A percentile compares a stretch with the other conserved stretches of the same genome.
phyloP scores from a whole-genome alignment of 2,113 vertebrate genomes.

The Nibea coibor region DNA sequence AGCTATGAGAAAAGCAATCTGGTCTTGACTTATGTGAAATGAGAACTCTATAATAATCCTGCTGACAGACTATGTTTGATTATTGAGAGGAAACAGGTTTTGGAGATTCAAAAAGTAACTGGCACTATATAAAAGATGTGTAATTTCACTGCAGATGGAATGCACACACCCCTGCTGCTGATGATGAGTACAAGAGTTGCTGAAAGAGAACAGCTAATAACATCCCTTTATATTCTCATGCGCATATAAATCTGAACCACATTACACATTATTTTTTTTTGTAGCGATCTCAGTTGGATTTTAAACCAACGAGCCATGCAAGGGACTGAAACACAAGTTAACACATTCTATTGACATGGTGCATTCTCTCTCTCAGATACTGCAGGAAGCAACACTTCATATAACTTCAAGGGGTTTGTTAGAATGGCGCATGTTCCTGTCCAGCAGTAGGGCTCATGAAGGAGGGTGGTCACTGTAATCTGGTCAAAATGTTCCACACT shows the following conservation, averaged over 20 bases:
- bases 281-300: background rate
- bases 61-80: background rate
- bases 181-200: background rate
- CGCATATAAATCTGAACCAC: background rate
- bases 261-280: background rate
- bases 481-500: background rate
- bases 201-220: conserved; percentile 2
- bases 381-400: no score
- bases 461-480: background rate
- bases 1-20: background rate
- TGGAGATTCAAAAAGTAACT: background rate
- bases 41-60: background rate
- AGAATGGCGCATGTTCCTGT: background rate
- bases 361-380: no score
- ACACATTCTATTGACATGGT: background rate
- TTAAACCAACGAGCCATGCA: background rate
- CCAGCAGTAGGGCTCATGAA: background rate
- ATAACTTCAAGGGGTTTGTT: no score
- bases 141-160: background rate
- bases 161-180: background rate
- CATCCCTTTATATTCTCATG: background rate
- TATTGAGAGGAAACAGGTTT: background rate
- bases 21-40: background rate
- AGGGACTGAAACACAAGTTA: background rate
- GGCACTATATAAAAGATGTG: background rate